Evolutionary conservation across 2,888 invertebrate genomes (phyloP).

Genomic region (Sisyra nigra): DNA sequence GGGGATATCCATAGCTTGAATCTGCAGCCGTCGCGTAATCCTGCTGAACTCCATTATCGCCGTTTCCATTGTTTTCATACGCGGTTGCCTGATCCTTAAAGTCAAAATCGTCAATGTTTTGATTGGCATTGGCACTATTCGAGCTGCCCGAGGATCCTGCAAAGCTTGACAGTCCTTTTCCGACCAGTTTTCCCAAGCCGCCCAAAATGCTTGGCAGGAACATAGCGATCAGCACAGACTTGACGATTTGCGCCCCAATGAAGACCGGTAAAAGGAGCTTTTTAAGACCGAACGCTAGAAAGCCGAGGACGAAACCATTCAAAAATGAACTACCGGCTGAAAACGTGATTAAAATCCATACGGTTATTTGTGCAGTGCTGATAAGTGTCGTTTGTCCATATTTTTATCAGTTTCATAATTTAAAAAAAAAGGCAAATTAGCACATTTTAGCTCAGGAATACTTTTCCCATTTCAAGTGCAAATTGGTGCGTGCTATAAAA

Average conservation of each 20-base stretch:
- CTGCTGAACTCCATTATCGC: slow-evolving; percentile 14
- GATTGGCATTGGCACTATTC: slow-evolving; percentile 20
- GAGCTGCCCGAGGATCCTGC: slow-evolving; percentile 36
- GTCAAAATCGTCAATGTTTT: slow-evolving; percentile 47
- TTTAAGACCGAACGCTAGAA: slow-evolving; percentile 64
- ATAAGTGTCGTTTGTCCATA: slow-evolving; percentile 4
- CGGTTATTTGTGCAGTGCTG: slow-evolving; percentile 4
- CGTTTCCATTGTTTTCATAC: slow-evolving; percentile 24
- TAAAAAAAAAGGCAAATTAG: too few relatives aligned
- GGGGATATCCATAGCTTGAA: slow-evolving; percentile 4
- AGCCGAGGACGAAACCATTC: slow-evolving; percentile 45
- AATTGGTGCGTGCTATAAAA: too few relatives aligned
- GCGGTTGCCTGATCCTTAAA: slow-evolving; percentile 52
- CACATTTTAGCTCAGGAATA: too few relatives aligned
- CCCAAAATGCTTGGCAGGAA: slow-evolving; percentile 74
- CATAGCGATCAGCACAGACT: slow-evolving; percentile 66
- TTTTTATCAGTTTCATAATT: background rate
- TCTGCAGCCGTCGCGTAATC: slow-evolving; percentile 32
- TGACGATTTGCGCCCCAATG: slow-evolving; percentile 67
- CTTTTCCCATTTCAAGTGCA: too few relatives aligned
- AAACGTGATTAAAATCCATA: background rate
- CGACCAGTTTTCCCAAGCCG: slow-evolving; percentile 66
- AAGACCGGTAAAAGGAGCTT: slow-evolving; percentile 68
- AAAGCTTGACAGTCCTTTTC: slow-evolving; percentile 53
- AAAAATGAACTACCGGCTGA: slow-evolving; percentile 36